Evolutionary conservation across 2,113 vertebrate genomes (phyloP).

Genomic region (Fregetta grallaria): DNA sequence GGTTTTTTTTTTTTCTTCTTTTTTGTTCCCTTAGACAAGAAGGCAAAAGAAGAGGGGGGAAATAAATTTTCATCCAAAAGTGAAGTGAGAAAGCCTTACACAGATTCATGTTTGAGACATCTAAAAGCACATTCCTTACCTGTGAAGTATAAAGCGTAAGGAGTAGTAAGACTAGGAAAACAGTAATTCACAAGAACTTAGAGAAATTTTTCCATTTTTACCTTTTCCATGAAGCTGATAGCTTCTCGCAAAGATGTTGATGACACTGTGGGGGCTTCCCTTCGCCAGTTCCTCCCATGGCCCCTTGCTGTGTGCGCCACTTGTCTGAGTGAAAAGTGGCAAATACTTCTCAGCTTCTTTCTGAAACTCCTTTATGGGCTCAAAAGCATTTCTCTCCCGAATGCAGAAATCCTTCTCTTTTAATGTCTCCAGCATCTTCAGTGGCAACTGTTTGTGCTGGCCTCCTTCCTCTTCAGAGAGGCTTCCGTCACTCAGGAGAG

Average conservation of each 20-base stretch:
- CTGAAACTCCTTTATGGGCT: slow-evolving; percentile 85
- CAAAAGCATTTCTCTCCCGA: slow-evolving; percentile 70
- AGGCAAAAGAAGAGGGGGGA: neutral
- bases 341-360: slow-evolving; percentile 84
- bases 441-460: slow-evolving; percentile 3
- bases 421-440: slow-evolving; percentile 67
- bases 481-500: slow-evolving; percentile 86
- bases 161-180: neutral
- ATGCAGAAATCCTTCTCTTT: slow-evolving; percentile 75
- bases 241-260: slow-evolving; percentile 94
- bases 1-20: too few relatives aligned
- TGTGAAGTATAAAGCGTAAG: neutral
- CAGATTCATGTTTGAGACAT: neutral
- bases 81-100: neutral
- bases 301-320: slow-evolving; percentile 62
- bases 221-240: slow-evolving; percentile 83
- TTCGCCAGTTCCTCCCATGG: slow-evolving; percentile 91
- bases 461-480: slow-evolving; percentile 79
- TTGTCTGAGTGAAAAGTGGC: slow-evolving; percentile 68
- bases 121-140: neutral
- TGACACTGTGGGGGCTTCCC: slow-evolving; percentile 93
- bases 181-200: neutral
- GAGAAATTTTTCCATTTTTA: slow-evolving; percentile 28
- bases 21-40: neutral
- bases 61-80: neutral